phyloP scores from a whole-genome alignment of 2,888 invertebrate species.

The Pristionchus arcanus region DNA sequence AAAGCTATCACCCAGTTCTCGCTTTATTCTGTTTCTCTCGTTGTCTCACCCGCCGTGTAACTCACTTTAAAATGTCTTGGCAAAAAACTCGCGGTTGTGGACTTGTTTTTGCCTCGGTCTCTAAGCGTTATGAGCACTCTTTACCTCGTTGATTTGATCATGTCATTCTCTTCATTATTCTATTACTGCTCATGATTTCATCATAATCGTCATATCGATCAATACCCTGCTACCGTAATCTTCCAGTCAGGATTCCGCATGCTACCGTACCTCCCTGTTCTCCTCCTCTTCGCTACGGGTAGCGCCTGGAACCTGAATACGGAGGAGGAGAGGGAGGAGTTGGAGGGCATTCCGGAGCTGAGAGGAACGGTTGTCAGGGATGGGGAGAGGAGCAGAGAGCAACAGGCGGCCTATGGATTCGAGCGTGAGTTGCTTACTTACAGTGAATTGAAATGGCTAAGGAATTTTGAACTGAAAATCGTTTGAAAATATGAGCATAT shows the following conservation, averaged over 20 bases:
- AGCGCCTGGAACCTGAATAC: constrained; percentile 1
- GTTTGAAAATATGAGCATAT: too few species aligned
- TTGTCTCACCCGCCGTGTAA: neutral
- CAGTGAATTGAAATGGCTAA: neutral
- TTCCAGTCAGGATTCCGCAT: neutral
- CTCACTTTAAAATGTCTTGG: neutral
- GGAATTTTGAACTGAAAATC: neutral
- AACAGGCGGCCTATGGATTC: neutral
- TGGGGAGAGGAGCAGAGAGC: neutral
- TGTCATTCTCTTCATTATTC: neutral
- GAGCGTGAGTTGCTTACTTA: neutral
- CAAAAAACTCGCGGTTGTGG: neutral
- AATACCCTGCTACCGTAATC: neutral
- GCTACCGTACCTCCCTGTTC: neutral
- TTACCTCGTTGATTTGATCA: neutral
- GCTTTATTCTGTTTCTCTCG: neutral
- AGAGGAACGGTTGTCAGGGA: constrained; percentile 16
- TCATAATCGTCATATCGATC: neutral
- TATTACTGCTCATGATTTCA: neutral
- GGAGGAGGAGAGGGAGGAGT: constrained; percentile 33
- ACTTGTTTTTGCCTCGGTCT: neutral
- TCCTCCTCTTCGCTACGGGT: neutral
- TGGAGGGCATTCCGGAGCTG: neutral
- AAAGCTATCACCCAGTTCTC: neutral
- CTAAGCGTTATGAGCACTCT: neutral